Percentiles rank a stretch among this genome's conserved stretches.
phyloP scores from a whole-genome alignment of 2,113 vertebrate genomes.

The Bettongia penicillata region DNA sequence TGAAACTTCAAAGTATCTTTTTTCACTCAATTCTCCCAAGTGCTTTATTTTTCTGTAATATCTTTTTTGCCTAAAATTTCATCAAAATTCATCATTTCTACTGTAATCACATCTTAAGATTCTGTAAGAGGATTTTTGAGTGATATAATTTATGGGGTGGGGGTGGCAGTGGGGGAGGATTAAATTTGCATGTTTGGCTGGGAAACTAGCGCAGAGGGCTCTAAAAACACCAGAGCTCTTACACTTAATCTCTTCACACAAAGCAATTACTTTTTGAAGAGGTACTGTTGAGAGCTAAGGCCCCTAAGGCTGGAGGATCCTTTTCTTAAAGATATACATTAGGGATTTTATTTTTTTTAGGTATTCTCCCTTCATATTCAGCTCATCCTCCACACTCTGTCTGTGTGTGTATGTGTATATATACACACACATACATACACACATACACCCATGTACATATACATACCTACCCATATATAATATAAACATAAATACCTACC shows the following conservation, averaged over 20 bases:
- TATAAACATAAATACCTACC: no score
- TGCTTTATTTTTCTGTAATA: not conserved
- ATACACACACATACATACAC: no score
- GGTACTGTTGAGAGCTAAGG: not conserved
- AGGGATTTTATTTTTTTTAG: no score
- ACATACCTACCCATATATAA: no score
- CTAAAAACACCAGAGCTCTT: constrained; percentile 7
- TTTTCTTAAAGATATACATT: not conserved
- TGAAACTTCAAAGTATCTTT: not conserved
- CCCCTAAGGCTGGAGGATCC: not conserved
- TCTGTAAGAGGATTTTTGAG: constrained; percentile 11
- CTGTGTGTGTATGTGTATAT: no score
- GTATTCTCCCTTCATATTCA: no score
- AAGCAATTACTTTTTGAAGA: constrained; percentile 7
- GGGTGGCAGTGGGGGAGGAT: constrained; percentile 8
- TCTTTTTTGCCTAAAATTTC: constrained; percentile 46
- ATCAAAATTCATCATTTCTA: not conserved
- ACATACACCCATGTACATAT: no score
- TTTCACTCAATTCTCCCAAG: accelerated
- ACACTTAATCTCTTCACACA: not conserved
- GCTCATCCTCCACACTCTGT: no score
- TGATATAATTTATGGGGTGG: not conserved
- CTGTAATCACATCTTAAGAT: not conserved
- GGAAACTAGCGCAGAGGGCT: constrained; percentile 5
- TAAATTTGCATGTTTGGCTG: not conserved